Evolutionary conservation across 2,888 invertebrate species (phyloP).

Genomic region (Hypomecis atomaria): DNA sequence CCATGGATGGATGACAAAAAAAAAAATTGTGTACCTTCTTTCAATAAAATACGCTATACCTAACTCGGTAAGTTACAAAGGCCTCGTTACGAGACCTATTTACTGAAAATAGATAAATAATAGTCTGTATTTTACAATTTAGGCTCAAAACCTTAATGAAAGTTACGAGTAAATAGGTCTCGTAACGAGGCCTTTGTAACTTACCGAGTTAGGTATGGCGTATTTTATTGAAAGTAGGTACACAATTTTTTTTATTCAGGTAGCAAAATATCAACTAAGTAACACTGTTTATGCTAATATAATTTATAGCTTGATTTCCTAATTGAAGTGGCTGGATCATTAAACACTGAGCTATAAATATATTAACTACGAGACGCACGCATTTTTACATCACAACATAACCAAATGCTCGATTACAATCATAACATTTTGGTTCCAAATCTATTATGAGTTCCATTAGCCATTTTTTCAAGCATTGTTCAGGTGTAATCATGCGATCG

Average conservation of each 20-base stretch:
- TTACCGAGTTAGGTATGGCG: neutral
- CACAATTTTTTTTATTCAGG: neutral
- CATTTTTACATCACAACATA: conserved; percentile 28
- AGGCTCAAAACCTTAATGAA: too few relatives aligned
- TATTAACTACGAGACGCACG: conserved; percentile 31
- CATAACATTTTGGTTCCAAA: conserved; percentile 55
- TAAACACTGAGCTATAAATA: conserved; percentile 25
- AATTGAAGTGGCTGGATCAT: conserved; percentile 22
- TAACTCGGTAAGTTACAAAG: neutral
- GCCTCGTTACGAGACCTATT: too few relatives aligned
- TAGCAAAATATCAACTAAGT: neutral
- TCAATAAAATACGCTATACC: too few relatives aligned
- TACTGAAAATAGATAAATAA: too few relatives aligned
- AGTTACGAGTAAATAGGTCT: too few relatives aligned
- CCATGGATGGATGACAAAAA: too few relatives aligned
- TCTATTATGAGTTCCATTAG: conserved; percentile 58
- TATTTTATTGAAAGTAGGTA: too few relatives aligned
- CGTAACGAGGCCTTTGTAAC: neutral
- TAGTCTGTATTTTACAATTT: too few relatives aligned
- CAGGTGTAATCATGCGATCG: conserved; percentile 47
- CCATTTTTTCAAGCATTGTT: conserved; percentile 47
- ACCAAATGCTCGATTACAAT: conserved; percentile 39
- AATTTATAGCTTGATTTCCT: conserved; percentile 24
- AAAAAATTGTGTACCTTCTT: too few relatives aligned
- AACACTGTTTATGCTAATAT: conserved; percentile 26